phyloP scores from a whole-genome alignment of 2,797 vertebrate genomes.

The Enteromius unitaeniatus region DNA sequence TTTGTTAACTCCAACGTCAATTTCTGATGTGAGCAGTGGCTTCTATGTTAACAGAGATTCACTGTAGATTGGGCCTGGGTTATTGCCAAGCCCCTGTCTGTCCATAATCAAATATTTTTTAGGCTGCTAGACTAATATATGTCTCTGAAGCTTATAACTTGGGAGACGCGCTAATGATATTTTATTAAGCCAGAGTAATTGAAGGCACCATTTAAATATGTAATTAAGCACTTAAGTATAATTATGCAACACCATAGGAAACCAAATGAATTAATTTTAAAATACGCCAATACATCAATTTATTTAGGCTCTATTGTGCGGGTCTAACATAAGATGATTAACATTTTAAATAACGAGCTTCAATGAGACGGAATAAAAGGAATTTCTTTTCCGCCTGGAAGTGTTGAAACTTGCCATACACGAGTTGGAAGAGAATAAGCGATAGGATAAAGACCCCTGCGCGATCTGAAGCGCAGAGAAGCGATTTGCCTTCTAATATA shows the following conservation, averaged over 20 bases:
- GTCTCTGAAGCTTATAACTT: slow-evolving; percentile 86
- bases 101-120: slow-evolving; percentile 81
- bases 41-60: slow-evolving; percentile 85
- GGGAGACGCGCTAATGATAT: slow-evolving; percentile 88
- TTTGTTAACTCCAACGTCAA: slow-evolving; percentile 82
- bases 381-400: slow-evolving; percentile 42
- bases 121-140: slow-evolving; percentile 78
- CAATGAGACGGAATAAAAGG: slow-evolving; percentile 74
- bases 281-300: slow-evolving; percentile 89
- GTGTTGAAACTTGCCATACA: neutral
- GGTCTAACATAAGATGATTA: slow-evolving; percentile 81
- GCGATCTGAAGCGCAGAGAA: slow-evolving; percentile 2
- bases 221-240: slow-evolving; percentile 96
- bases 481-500: slow-evolving; percentile 25
- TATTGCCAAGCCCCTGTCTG: slow-evolving; percentile 73
- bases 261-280: slow-evolving; percentile 91
- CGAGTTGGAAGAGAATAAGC: slow-evolving; percentile 3
- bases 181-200: slow-evolving; percentile 93
- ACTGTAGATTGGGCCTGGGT: slow-evolving; percentile 75
- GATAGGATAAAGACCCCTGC: slow-evolving; percentile 21
- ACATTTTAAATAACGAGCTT: slow-evolving; percentile 79
- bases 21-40: slow-evolving; percentile 79
- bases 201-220: slow-evolving; percentile 95
- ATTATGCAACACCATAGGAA: slow-evolving; percentile 90
- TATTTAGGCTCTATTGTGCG: slow-evolving; percentile 88